Conservation (phyloP, 1,140 invertebrate genomes). For the Neodiprion pinetum region DNA sequence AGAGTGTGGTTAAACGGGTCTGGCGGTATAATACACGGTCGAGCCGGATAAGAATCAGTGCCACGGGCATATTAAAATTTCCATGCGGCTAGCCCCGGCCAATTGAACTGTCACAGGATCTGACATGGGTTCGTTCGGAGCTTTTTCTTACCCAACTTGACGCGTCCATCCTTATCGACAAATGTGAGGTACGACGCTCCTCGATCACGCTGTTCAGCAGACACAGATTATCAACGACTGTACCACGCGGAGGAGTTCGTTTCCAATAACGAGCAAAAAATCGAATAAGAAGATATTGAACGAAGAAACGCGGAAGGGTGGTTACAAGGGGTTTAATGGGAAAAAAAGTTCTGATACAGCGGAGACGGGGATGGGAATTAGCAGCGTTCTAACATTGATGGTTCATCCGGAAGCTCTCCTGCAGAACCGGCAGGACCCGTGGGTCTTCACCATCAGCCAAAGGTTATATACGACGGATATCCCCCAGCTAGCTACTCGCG, state of each 20-base stretch:
- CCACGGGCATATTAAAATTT: background rate
- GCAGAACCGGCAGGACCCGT: background rate
- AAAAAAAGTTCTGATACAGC: no score
- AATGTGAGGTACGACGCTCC: background rate
- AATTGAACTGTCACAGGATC: background rate
- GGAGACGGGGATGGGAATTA: no score
- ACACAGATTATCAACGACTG: background rate
- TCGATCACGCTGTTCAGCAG: background rate
- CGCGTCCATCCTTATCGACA: constrained; percentile 4
- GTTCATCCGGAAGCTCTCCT: no score
- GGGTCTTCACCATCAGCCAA: background rate
- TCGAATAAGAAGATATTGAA: no score
- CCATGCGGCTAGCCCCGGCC: background rate
- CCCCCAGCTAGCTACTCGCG: background rate
- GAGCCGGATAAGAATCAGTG: background rate
- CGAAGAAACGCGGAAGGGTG: no score
- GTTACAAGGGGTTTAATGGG: no score
- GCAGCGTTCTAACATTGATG: no score
- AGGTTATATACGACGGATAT: background rate
- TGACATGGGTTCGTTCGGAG: background rate
- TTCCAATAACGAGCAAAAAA: no score
- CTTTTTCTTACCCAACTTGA: background rate
- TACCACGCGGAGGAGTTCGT: background rate
- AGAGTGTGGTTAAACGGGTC: background rate
- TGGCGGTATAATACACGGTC: no score